phyloP scores from a whole-genome alignment of 2,113 vertebrate genomes.

The Rallus limicola region DNA sequence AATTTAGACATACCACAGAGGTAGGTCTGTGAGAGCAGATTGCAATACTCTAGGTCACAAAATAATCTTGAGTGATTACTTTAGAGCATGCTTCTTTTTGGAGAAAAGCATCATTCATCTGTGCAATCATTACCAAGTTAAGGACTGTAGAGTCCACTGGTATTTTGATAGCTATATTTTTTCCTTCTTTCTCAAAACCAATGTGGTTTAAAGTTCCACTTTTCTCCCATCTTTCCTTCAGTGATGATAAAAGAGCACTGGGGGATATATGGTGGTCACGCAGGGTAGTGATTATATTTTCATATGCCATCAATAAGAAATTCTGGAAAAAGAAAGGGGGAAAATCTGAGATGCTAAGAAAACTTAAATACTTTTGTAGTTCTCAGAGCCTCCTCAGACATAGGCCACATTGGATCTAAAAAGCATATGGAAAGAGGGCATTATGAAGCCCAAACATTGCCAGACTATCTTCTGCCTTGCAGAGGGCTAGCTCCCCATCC shows the following conservation, averaged over 20 bases:
- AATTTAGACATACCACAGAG: constrained; percentile 6
- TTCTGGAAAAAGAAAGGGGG: background rate
- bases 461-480: background rate
- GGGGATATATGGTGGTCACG: background rate
- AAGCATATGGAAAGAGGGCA: background rate
- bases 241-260: background rate
- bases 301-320: background rate
- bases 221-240: background rate
- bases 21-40: background rate
- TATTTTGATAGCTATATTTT: background rate
- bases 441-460: background rate
- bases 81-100: background rate
- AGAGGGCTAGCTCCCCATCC: background rate
- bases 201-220: background rate
- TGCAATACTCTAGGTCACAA: background rate
- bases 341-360: background rate
- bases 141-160: background rate
- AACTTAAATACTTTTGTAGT: background rate
- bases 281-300: background rate
- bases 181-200: background rate
- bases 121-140: background rate
- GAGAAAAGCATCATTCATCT: background rate
- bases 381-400: background rate
- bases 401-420: background rate
- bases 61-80: background rate